Percentiles rank a stretch among this genome's conserved stretches.
These are phyloP conservation scores for Xestoiulus laeticollis DNA, from an alignment of 2,888 invertebrate species.

Conservation along the genomic window DNA sequence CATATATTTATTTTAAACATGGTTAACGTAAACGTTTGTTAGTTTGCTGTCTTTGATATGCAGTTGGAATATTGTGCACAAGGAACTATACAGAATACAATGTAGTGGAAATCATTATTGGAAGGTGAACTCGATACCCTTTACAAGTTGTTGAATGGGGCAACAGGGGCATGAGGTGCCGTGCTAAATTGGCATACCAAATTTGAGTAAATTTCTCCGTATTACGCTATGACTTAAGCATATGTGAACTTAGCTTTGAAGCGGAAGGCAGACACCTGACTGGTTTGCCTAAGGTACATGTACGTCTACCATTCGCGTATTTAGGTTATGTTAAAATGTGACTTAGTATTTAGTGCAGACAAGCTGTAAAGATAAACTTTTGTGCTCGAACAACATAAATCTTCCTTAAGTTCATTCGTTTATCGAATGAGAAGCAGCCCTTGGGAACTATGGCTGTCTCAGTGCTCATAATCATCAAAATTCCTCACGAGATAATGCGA, in stretches of 20 bases:
- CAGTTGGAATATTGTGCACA: no score
- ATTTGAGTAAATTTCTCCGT: not conserved
- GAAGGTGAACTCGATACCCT: not conserved
- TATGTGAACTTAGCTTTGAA: not conserved
- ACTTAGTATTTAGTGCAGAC: not conserved
- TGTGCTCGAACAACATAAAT: not conserved
- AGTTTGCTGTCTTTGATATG: no score
- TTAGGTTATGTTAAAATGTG: not conserved
- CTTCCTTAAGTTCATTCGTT: conserved; percentile 2
- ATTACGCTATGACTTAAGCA: not conserved
- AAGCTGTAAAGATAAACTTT: conserved; percentile 11
- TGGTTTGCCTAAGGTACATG: not conserved
- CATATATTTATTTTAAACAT: no score
- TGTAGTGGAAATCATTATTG: not conserved
- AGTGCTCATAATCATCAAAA: not conserved
- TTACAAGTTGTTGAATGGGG: not conserved
- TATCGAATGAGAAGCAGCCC: not conserved
- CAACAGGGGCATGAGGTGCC: not conserved
- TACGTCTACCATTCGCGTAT: not conserved
- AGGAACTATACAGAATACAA: no score
- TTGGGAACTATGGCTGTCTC: not conserved
- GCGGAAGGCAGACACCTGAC: not conserved
- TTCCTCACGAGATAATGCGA: not conserved
- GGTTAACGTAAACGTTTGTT: no score
- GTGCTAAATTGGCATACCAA: not conserved